Conservation (phyloP, 2,888 invertebrate genomes). For the Aleiodes testaceus region DNA sequence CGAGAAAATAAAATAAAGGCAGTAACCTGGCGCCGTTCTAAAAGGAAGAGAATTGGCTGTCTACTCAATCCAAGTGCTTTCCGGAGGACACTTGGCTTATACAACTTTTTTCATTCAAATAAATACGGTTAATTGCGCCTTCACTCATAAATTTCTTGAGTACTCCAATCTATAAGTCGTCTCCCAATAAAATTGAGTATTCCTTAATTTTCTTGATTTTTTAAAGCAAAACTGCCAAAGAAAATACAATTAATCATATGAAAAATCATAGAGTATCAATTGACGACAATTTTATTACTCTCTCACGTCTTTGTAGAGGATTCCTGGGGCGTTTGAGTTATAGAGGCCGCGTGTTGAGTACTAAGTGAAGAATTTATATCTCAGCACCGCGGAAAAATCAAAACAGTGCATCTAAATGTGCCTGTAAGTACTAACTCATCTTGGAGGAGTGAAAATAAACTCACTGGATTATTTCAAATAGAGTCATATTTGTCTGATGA, state of each 20-base stretch:
- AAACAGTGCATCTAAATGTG: constrained; percentile 3
- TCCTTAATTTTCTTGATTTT: not conserved
- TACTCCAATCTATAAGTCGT: not conserved
- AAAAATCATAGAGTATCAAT: constrained; percentile 30
- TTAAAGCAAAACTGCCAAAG: not conserved
- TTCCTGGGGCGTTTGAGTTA: constrained; percentile 32
- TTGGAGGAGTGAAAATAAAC: constrained; percentile 1
- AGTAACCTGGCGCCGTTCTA: constrained; percentile 28
- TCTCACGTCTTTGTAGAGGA: constrained; percentile 10
- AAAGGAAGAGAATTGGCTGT: constrained; percentile 13
- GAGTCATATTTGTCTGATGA: constrained; percentile 28
- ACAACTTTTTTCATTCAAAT: constrained; percentile 20
- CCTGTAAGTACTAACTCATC: constrained; percentile 15
- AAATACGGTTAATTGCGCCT: not conserved
- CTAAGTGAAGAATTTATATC: constrained; percentile 39
- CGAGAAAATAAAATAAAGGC: not conserved
- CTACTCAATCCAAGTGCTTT: constrained; percentile 19
- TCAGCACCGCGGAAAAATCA: constrained; percentile 24
- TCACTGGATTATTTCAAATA: constrained; percentile 1
- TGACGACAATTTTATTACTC: constrained; percentile 39
- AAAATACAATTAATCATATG: constrained; percentile 9
- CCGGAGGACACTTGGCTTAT: constrained; percentile 1
- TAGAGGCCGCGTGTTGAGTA: constrained; percentile 36
- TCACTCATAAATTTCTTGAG: not conserved
- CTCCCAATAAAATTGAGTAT: not conserved